Conservation (phyloP, 2,888 invertebrate genomes). For the Cataglyphis rosenhaueri region DNA sequence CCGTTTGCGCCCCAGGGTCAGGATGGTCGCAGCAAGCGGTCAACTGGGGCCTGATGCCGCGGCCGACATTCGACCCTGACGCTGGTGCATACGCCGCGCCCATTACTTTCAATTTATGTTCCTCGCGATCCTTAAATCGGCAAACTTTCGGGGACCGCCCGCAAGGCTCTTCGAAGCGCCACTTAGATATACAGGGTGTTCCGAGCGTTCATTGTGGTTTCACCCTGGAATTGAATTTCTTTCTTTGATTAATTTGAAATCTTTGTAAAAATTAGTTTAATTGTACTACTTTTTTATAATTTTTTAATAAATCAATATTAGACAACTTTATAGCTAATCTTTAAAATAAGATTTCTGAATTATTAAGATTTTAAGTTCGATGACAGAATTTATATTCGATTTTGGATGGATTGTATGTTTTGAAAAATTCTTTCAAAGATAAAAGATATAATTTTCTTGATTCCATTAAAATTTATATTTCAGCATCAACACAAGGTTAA, state of each 20-base stretch:
- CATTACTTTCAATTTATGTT: constrained; percentile 85
- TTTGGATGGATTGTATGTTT: not conserved
- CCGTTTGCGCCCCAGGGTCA: constrained; percentile 74
- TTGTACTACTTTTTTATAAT: not conserved
- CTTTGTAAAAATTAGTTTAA: constrained; percentile 8
- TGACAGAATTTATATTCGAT: not conserved
- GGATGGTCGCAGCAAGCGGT: constrained; percentile 65
- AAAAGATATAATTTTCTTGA: not conserved
- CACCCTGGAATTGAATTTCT: not conserved
- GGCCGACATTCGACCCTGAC: constrained; percentile 75
- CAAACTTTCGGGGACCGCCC: constrained; percentile 79
- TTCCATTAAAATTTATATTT: not conserved
- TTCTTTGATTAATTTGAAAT: constrained; percentile 10
- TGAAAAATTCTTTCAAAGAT: not conserved
- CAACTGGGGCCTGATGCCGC: constrained; percentile 64
- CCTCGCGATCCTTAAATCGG: constrained; percentile 79
- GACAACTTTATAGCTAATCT: not conserved
- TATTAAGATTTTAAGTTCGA: not conserved
- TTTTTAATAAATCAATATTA: constrained; percentile 3
- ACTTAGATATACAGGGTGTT: constrained; percentile 66
- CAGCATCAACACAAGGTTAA: too few species aligned
- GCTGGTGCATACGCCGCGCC: constrained; percentile 69
- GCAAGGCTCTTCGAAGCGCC: constrained; percentile 68
- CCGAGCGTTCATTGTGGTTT: constrained; percentile 7
- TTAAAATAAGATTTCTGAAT: constrained; percentile 1